Evolutionary conservation across 2,113 vertebrate species (phyloP), one percentile per base, ranked within the genome.

Genomic region (Tachysurus fulvidraco): DNA sequence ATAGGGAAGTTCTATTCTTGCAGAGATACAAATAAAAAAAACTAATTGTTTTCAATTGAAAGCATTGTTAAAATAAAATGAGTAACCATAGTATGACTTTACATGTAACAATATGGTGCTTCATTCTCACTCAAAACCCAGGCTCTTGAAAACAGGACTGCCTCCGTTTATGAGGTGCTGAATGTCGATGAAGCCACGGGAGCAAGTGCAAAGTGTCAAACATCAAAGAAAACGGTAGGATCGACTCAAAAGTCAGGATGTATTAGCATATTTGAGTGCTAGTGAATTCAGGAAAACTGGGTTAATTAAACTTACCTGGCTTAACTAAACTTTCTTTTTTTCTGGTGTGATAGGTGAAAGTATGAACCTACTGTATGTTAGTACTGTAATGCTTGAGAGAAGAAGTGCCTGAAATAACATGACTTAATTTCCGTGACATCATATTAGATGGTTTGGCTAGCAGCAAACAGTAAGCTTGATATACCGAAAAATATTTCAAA

Each of bases 101-200:
- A 30, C 64, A 50, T 85, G 3, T 23, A 28, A 5, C 12, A 44
- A 4, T 54, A 36, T 52, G 16, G n/a, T 30, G 16, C 11, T 23
- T 50, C n/a, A 30, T 83, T 83, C 64, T 7, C 36, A 23, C 30
- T 19, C 55, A 60, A 79, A 50, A 88, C 36, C 71, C 89, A 96
- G 95, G 91, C 89, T 52, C 91, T 95, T 0, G 88, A 93, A 60
- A 5, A 85, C 87, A 91, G 89, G 11, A 78, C 93, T 44, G 67
- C 82, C 64, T 95, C 94, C 36, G 89, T 95, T 91, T 96, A 96
- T 89, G 94, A 92, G 11, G 93, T 91, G 46, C 62, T 96, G 85
- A 89, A 93, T 80, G 86, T 2, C 21, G 65, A 71, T 0, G 25
- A 79, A 85, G 13, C 52, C 65, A 1, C 57, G 19, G 14, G 74